These are phyloP conservation scores for Chaetorhynchus papuensis DNA, from an alignment of 2,113 vertebrate genomes.

Conservation along the genomic window DNA sequence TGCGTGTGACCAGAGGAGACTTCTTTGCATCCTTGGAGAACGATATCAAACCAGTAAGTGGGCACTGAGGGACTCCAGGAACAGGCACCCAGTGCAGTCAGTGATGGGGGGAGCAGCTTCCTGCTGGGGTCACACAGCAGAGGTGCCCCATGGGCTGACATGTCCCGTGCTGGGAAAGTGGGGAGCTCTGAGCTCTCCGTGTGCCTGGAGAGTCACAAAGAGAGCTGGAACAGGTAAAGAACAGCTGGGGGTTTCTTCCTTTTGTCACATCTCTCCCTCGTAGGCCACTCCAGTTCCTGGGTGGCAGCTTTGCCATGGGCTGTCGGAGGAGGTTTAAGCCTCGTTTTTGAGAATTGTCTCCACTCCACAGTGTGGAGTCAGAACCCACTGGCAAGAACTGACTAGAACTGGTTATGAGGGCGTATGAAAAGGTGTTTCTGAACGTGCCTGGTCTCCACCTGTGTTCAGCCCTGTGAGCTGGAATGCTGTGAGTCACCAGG, in stretches of 20 bases:
- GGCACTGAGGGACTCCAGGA: neutral
- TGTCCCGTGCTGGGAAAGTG: neutral
- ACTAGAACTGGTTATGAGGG: neutral
- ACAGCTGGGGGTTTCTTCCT: neutral
- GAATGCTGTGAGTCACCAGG: neutral
- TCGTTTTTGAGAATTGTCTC: neutral
- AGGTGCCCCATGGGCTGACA: accelerated
- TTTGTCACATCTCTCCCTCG: neutral
- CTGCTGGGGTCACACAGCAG: neutral
- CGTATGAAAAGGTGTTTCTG: neutral
- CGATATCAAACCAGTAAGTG: constrained; percentile 95
- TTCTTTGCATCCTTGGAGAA: constrained; percentile 90
- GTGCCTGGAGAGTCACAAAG: neutral
- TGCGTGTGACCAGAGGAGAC: constrained; percentile 85
- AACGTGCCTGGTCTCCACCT: neutral
- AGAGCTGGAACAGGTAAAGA: neutral
- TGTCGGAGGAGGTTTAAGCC: neutral
- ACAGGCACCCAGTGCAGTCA: neutral
- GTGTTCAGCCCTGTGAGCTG: neutral
- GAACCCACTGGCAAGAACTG: neutral
- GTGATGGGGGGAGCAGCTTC: neutral
- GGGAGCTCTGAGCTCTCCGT: neutral
- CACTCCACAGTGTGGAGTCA: neutral
- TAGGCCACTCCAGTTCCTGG: neutral
- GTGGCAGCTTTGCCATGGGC: neutral